Base-by-base conservation (phyloP, 2,797 vertebrate genomes). In the Chelon labrosus region DNA sequence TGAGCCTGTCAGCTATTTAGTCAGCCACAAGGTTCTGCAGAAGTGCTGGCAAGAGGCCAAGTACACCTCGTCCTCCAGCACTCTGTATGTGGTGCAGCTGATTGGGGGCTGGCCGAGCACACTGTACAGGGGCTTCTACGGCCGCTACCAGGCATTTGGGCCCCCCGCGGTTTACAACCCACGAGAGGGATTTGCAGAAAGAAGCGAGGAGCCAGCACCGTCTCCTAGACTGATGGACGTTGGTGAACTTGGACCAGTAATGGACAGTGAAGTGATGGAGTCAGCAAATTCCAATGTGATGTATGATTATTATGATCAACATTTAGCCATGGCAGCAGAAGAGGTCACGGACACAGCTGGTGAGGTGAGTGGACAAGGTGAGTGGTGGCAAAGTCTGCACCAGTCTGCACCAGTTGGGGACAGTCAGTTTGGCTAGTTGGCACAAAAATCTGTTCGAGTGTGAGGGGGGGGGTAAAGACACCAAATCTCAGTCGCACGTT, bases 51-150 rank as follows among this genome's bases (percentile, higher is more conserved):
- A 65, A 1, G 90, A 88, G 51, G 88, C 83, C 37, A 70, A 65
- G 10, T 94, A 88, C 85, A 91, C 84, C 0, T 73, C 95, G 0
- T 25, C 75, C 41, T 92, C 93, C 25, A 87, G 87, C 84, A 89
- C 78, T 0, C 75, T 95, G 27, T 69, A 91, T 2, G 93, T 95
- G 77, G 91, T 95, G 41, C 85, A 92, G 7, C 91, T 95, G 66
- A 94, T 95, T 0, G 77, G 81, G 0, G 83, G 89, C 8, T 71
- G 85, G 77, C 92, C 79, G 14, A 57, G 17, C 10, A 25, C 71
- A 0, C 81, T 89, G 0, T 92, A 94, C 85, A 77, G 94, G 56
- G 95, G 95, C 39, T 93, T 95, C 81, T 79, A 90, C 1, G 94
- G 87, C 0, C 83, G 53, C 11, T 95, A 92, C 84, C 90, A 88